Conservation (phyloP, 2,113 vertebrate species). For the Hippopotamus amphibius region DNA sequence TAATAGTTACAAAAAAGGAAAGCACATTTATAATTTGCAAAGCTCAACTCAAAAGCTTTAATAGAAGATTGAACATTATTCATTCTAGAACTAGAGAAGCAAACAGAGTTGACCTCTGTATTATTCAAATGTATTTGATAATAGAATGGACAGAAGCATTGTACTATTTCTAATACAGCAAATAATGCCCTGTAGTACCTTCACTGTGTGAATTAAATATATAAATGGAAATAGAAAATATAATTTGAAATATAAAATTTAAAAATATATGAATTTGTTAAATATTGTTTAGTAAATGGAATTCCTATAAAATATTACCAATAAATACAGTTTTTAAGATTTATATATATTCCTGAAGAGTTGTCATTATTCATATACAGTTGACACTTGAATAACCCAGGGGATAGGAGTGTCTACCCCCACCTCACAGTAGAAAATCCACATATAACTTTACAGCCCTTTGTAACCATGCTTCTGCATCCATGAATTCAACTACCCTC, state of each 20-base stretch:
- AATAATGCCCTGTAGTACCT: neutral
- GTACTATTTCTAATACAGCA: neutral
- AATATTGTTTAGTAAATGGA: neutral
- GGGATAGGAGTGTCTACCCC: neutral
- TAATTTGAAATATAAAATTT: neutral
- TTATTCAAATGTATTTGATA: neutral
- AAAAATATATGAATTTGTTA: neutral
- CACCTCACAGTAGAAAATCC: neutral
- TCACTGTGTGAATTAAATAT: neutral
- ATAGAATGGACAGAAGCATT: neutral
- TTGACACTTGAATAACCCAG: neutral
- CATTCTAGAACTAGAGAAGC: neutral
- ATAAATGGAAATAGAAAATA: neutral
- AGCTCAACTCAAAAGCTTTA: neutral
- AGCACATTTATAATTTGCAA: constrained; percentile 11
- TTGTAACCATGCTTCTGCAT: neutral
- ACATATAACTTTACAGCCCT: neutral
- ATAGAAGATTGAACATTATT: neutral
- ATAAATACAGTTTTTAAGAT: neutral
- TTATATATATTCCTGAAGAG: neutral
- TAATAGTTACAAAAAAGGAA: neutral
- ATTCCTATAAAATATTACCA: neutral
- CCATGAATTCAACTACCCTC: neutral
- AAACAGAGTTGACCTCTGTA: neutral
- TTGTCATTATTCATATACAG: neutral